Percentiles rank a stretch among this genome's conserved stretches.
These are phyloP conservation scores for Acanthiza pusilla DNA, from an alignment of 2,797 vertebrate genomes.

Conservation along the genomic window DNA sequence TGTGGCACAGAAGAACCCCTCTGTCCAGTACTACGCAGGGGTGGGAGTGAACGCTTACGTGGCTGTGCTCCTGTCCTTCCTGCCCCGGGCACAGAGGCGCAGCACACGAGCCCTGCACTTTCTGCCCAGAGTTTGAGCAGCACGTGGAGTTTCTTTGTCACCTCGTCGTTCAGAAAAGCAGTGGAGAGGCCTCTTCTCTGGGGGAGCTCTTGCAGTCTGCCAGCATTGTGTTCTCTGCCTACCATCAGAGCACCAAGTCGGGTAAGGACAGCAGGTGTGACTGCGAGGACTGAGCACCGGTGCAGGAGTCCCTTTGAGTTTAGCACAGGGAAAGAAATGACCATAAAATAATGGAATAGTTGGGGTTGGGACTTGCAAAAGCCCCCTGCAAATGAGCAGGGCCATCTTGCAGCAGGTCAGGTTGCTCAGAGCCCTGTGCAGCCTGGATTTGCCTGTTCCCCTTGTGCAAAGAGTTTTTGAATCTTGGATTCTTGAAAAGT, in stretches of 20 bases:
- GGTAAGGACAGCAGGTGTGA: conserved; percentile 16
- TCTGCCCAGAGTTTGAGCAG: conserved; percentile 90
- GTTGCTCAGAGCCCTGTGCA: not conserved
- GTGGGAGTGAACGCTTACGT: conserved; percentile 86
- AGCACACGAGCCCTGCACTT: conserved; percentile 78
- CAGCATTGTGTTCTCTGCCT: conserved; percentile 81
- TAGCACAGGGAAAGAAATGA: not conserved
- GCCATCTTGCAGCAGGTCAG: not conserved
- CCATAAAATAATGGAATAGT: not conserved
- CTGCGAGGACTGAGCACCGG: not conserved
- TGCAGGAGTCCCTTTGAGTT: not conserved
- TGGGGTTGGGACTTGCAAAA: not conserved
- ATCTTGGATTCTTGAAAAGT: too few species aligned
- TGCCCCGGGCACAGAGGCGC: conserved; percentile 76
- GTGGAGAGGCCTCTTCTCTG: conserved; percentile 84
- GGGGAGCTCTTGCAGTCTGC: conserved; percentile 86
- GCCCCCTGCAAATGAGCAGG: not conserved
- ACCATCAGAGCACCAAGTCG: conserved; percentile 77
- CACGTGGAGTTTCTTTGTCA: conserved; percentile 81
- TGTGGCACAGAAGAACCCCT: conserved; percentile 76
- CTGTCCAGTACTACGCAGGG: conserved; percentile 74
- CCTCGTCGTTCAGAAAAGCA: conserved; percentile 77
- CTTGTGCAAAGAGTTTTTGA: too few species aligned
- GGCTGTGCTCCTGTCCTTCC: conserved; percentile 82
- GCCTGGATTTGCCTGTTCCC: not conserved